Percentiles rank a stretch among this genome's conserved stretches.
phyloP scores from a whole-genome alignment of 2,888 invertebrate genomes.

The Phanerotoma sp. region DNA sequence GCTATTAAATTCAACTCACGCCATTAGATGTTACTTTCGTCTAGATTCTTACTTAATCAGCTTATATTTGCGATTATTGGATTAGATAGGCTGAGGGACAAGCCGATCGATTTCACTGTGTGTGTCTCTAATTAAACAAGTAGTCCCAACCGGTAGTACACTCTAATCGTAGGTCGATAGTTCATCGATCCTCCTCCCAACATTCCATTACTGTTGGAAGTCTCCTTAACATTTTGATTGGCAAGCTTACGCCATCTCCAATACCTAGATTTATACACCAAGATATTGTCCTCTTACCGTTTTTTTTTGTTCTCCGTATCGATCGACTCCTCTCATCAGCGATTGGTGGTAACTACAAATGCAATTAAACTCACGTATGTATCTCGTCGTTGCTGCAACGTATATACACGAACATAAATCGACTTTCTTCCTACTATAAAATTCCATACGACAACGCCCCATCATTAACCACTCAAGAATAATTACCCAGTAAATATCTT shows the following conservation, averaged over 20 bases:
- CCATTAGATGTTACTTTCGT: background rate
- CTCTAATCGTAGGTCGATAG: constrained; percentile 11
- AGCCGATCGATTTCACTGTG: constrained; percentile 10
- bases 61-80: background rate
- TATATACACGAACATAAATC: constrained; percentile 6
- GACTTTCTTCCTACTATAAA: constrained; percentile 14
- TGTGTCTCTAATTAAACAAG: constrained; percentile 12
- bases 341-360: background rate
- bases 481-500: constrained; percentile 40
- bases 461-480: constrained; percentile 41
- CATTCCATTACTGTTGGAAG: too few relatives aligned
- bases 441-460: constrained; percentile 33
- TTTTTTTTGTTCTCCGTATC: too few relatives aligned
- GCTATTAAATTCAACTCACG: background rate
- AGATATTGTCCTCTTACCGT: too few relatives aligned
- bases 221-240: too few relatives aligned
- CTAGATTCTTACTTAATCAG: too few relatives aligned
- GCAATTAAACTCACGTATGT: background rate
- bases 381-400: too few relatives aligned
- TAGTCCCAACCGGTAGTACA: constrained; percentile 5
- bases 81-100: constrained; percentile 9
- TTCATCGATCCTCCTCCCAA: background rate
- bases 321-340: too few relatives aligned
- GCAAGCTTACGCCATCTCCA: too few relatives aligned
- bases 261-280: too few relatives aligned